Base-by-base conservation (phyloP, 37 sponge, comb jelly and placozoan genomes). In the Oscarella lobularis region DNA sequence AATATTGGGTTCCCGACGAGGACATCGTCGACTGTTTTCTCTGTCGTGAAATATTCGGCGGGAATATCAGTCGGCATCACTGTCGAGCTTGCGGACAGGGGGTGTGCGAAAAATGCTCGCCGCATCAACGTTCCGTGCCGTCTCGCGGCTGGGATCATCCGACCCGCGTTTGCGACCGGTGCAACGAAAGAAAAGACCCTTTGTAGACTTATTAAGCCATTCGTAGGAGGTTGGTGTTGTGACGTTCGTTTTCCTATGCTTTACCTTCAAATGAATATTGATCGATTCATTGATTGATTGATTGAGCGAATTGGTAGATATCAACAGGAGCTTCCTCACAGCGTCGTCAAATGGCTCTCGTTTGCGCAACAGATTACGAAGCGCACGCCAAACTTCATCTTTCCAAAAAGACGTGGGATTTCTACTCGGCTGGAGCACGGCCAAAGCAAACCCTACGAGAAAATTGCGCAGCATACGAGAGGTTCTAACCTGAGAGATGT, bases 31-130 rank as follows among this genome's bases (percentile, higher is more conserved):
- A 84, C 66, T 91, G 93, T 66, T 38, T 71, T 65, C 66, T 81
- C 37, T 92, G 93, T 67, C 78, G 77, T 37, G 36, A 34, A 3
- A 76, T 74, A 3, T 88, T 88, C 65, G 38, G 40, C 2, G 38
- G 67, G 37, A 83, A 81, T 0, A 39, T 73, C 37, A 3, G 41
- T 48, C 85, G 84, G 78, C 96, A 95, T 66, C 96, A 95, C 74
- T 95, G 96, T 38, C 73, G 96, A 35, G 80, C 82, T 0, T 95
- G 96, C 74, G 96, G 96, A 0, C 80, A 86, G 73, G 91, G 92
- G 1, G 85, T 95, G 77, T 95, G 96, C 81, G 89, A 87, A 6
- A 39, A 54, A 2, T 95, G 96, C 76, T 87, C 96, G 38, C 20
- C 66, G 4, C 73, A 81, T 27, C 67, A 36, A 40, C 4, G 2